These are phyloP conservation scores for Lepidurus packardi DNA, from an alignment of 1,140 invertebrate species.

Conservation along the genomic window DNA sequence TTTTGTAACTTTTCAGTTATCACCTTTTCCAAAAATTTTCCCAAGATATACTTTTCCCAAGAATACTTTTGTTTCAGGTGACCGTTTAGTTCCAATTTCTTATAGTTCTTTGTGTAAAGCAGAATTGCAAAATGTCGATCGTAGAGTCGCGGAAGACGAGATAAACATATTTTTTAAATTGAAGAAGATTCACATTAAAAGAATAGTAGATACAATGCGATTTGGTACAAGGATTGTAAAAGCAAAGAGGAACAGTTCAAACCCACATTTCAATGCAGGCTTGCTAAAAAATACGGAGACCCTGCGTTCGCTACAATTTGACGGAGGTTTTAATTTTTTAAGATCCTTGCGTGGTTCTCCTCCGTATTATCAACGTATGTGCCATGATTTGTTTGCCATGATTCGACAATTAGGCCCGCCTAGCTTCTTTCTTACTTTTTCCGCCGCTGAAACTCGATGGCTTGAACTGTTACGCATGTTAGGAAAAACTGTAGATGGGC, in stretches of 20 bases:
- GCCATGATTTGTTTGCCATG: constrained; percentile 1
- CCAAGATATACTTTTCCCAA: no score
- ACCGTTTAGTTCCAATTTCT: not conserved
- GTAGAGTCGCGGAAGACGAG: not conserved
- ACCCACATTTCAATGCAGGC: not conserved
- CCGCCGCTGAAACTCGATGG: not conserved
- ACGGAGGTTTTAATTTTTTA: not conserved
- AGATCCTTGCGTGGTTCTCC: not conserved
- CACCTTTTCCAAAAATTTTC: no score
- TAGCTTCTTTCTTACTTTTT: not conserved
- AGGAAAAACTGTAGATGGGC: not conserved
- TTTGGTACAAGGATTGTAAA: not conserved
- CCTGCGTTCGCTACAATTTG: constrained; percentile 4
- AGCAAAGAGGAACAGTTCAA: not conserved
- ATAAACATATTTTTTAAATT: not conserved
- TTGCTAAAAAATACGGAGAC: not conserved
- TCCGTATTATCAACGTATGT: not conserved
- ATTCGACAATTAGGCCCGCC: not conserved
- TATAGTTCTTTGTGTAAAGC: not conserved
- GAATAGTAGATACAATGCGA: not conserved
- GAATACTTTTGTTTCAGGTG: not conserved
- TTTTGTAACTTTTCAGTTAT: no score
- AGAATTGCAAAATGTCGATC: not conserved
- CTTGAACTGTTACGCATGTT: constrained; percentile 5
- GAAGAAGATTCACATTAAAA: not conserved